Evolutionary conservation across 2,888 invertebrate genomes (phyloP).

Genomic region (Helleia helle): DNA sequence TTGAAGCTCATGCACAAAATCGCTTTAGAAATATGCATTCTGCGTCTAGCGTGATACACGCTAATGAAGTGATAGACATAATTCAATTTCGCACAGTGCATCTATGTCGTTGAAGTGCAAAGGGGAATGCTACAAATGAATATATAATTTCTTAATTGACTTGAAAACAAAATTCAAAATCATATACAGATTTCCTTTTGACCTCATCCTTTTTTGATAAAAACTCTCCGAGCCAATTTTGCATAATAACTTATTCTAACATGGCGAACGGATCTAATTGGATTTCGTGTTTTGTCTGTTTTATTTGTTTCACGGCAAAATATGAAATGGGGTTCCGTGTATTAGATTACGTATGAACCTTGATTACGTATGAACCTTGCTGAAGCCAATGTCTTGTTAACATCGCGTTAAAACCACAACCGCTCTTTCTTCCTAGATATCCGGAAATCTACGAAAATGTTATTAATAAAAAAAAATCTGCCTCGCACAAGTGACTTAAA

Average conservation of each 20-base stretch:
- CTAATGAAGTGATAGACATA: too few species aligned
- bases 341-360: background rate
- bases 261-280: conserved; percentile 49
- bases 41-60: too few species aligned
- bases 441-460: too few species aligned
- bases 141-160: conserved; percentile 11
- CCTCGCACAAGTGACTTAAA: too few species aligned
- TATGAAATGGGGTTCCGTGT: conserved; percentile 22
- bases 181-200: conserved; percentile 8
- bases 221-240: conserved; percentile 51
- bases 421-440: too few species aligned
- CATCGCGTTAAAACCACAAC: too few species aligned
- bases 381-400: too few species aligned
- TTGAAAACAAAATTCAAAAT: conserved; percentile 4
- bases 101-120: background rate
- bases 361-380: background rate
- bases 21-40: too few species aligned
- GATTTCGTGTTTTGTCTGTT: conserved; percentile 48
- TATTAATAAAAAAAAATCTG: too few species aligned
- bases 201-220: conserved; percentile 27
- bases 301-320: conserved; percentile 29
- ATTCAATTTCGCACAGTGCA: background rate
- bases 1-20: too few species aligned
- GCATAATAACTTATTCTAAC: conserved; percentile 62
- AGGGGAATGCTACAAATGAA: background rate